Evolutionary conservation across 2,113 vertebrate species (phyloP), one percentile per base, ranked within the genome.

Genomic region (Paradisaea rubra): DNA sequence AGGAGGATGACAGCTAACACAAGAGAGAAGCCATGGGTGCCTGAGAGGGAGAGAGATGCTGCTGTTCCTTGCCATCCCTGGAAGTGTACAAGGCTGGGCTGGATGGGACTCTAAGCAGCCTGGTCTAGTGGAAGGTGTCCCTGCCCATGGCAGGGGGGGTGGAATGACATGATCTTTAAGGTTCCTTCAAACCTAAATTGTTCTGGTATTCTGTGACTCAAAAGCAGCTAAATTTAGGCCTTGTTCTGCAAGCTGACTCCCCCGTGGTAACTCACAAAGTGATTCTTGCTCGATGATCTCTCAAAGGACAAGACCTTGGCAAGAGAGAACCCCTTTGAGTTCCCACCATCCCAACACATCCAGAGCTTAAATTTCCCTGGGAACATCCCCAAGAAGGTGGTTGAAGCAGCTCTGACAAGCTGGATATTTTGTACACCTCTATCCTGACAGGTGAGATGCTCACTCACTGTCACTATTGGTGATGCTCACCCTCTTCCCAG

Each of bases 1-100:
- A 91, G 95, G 82, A 88, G 77, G 88, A 65, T 81, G 84, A 86
- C 87, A 91, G 82, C 20, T 87, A 86, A 78, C 60, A 78, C 78
- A 71, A 52, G 77, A 86, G 80, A 93, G 74, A 72, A 95, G 66
- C 49, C 69, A 89, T 4, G 37, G 47, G n/a, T 65, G 49, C 84
- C 54, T 23, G 31, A 71, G 74, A 84, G n/a, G 35, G 76, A 63
- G 41, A 30, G 41, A 52, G 21, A 44, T 69, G 53, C 28, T 91
- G 69, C 73, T 2, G 7, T 22, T 87, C 66, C 42, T 52, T 63
- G 15, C 19, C 41, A 69, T 49, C 37, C 63, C 49, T 83, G 71
- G 31, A 56, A 56, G 17, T 28, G 49, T 42, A 24, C 71, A 49
- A 56, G 35, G 54, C 41, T 15, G 27, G 31, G 31, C 5, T 77